A percentile compares a stretch with the other conserved stretches of the same genome.
Conservation (phyloP, 2,888 invertebrate genomes). For the Eledona agricola region DNA sequence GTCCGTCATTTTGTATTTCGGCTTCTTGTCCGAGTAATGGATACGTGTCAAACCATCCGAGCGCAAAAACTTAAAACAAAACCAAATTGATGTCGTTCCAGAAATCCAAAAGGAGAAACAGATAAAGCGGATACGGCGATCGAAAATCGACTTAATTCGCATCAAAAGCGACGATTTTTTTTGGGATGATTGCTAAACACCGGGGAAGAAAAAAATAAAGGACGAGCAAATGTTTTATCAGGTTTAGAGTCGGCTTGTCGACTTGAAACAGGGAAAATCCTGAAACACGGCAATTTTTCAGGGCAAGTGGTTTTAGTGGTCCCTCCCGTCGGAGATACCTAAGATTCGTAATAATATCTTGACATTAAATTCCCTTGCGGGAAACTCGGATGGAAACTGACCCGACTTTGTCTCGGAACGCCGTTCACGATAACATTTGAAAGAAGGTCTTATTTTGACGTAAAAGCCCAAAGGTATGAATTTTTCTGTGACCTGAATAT, state of each 20-base stretch:
- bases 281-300: conserved; percentile 21
- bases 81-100: too few relatives aligned
- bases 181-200: too few relatives aligned
- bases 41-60: too few relatives aligned
- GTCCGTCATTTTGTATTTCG: neutral
- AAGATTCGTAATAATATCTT: conserved; percentile 43
- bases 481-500: conserved; percentile 47
- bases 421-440: conserved; percentile 46
- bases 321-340: conserved; percentile 30
- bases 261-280: conserved; percentile 13
- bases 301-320: conserved; percentile 29
- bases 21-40: neutral
- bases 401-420: conserved; percentile 45
- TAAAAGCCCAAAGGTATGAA: conserved; percentile 48
- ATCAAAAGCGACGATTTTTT: too few relatives aligned
- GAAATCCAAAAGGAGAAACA: too few relatives aligned
- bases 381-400: conserved; percentile 45
- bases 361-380: conserved; percentile 40
- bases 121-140: too few relatives aligned
- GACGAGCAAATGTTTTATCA: too few relatives aligned
- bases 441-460: conserved; percentile 46
- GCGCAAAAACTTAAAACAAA: too few relatives aligned
- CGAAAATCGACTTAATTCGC: too few relatives aligned
- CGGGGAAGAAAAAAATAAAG: too few relatives aligned
- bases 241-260: conserved; percentile 4